phyloP scores from a whole-genome alignment of 2,113 vertebrate species.

The Phocoena sinus region DNA sequence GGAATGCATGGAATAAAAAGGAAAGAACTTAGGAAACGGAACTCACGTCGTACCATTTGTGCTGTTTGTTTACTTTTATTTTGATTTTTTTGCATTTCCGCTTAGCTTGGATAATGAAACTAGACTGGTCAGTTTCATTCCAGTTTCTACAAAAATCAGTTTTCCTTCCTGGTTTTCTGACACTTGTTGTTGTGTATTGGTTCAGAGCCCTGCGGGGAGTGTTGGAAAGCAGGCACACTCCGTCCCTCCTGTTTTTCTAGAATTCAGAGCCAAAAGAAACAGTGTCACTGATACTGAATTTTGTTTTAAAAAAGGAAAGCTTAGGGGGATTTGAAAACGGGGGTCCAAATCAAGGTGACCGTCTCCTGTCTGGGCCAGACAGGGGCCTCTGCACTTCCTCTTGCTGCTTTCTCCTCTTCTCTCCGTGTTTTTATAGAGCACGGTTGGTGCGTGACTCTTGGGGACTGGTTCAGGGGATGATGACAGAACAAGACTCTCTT shows the following conservation, averaged over 20 bases:
- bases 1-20: conserved; percentile 57
- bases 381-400: conserved; percentile 61
- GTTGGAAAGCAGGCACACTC: conserved; percentile 58
- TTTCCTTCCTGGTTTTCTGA: conserved; percentile 69
- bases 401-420: conserved; percentile 76
- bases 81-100: conserved; percentile 68
- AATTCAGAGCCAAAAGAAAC: conserved; percentile 70
- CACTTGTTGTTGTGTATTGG: conserved; percentile 67
- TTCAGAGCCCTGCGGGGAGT: conserved; percentile 58
- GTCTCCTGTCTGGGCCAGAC: conserved; percentile 56
- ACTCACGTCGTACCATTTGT: conserved; percentile 78
- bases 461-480: conserved; percentile 83
- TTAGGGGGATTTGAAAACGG: conserved; percentile 65
- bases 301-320: conserved; percentile 41
- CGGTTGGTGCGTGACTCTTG: conserved; percentile 77
- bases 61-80: conserved; percentile 79
- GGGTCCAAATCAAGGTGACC: conserved; percentile 62
- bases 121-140: conserved; percentile 74
- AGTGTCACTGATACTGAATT: conserved; percentile 67
- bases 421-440: conserved; percentile 71
- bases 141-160: conserved; percentile 70
- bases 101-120: conserved; percentile 69
- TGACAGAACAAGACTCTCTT: conserved; percentile 85
- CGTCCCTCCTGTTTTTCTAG: conserved; percentile 61
- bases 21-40: conserved; percentile 64